Conservation (phyloP, 2,888 invertebrate genomes). For the Sialis fuliginosa region DNA sequence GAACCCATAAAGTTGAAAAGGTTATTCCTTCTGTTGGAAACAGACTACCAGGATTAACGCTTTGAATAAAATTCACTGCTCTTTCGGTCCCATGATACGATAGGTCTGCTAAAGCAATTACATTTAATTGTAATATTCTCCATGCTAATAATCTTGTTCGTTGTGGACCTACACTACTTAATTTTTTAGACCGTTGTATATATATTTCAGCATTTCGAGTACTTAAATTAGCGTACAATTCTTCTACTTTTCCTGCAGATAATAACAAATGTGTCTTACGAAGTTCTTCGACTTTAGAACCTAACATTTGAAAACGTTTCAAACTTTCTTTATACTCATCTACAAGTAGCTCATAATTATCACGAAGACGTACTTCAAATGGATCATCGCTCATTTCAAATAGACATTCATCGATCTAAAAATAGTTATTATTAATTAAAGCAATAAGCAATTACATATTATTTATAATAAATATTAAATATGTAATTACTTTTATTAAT, state of each 20-base stretch:
- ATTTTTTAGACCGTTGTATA: slow-evolving; percentile 70
- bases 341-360: slow-evolving; percentile 86
- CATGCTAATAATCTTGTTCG: slow-evolving; percentile 73
- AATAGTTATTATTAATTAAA: slow-evolving; percentile 1
- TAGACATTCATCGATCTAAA: slow-evolving; percentile 64
- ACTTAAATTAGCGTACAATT: slow-evolving; percentile 69
- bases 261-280: slow-evolving; percentile 67
- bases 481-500: slow-evolving; percentile 53
- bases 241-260: slow-evolving; percentile 78
- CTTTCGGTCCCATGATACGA: slow-evolving; percentile 66
- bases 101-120: slow-evolving; percentile 62
- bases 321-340: slow-evolving; percentile 92
- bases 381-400: slow-evolving; percentile 96
- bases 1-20: slow-evolving; percentile 86
- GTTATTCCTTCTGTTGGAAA: slow-evolving; percentile 82
- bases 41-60: slow-evolving; percentile 77
- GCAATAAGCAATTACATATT: neutral
- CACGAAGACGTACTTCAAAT: slow-evolving; percentile 88
- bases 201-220: slow-evolving; percentile 93
- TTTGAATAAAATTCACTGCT: slow-evolving; percentile 52
- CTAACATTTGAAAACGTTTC: slow-evolving; percentile 74
- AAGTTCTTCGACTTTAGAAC: slow-evolving; percentile 68
- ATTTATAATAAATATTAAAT: neutral
- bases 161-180: slow-evolving; percentile 36
- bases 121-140: slow-evolving; percentile 56